Evolutionary conservation across 1,140 invertebrate species (phyloP).

Genomic region (Drosophila ironensis): DNA sequence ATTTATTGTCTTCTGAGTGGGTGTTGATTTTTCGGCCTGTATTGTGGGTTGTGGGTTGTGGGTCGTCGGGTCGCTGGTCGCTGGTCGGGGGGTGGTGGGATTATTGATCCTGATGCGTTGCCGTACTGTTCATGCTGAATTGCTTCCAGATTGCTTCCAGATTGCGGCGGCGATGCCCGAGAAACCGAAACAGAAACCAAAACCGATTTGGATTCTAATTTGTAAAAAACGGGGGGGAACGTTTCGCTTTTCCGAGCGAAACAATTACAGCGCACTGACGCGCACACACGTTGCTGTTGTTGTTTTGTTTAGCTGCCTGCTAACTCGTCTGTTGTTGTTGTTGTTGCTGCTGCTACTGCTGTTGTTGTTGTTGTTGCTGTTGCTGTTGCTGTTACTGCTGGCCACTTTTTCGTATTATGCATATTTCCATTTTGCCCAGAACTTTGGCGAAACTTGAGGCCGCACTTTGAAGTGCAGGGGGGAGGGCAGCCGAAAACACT

Average conservation of each 20-base stretch:
- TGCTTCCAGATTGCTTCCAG: constrained; percentile 18
- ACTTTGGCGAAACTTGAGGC: constrained; percentile 31
- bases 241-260: constrained; percentile 4
- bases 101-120: constrained; percentile 3
- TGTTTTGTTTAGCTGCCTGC: not conserved
- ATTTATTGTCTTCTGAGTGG: not conserved
- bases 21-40: no score
- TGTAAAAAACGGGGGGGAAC: no score
- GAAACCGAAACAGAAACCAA: constrained; percentile 13
- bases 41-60: no score
- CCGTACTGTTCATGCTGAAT: no score
- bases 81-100: constrained; percentile 19
- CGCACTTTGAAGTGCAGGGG: no score
- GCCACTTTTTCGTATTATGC: constrained; percentile 68
- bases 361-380: constrained; percentile 49
- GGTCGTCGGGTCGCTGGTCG: no score
- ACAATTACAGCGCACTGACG: constrained; percentile 32
- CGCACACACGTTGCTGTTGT: constrained; percentile 15
- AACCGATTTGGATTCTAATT: constrained; percentile 55
- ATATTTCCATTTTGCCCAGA: constrained; percentile 57
- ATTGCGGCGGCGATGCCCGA: no score
- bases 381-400: constrained; percentile 49
- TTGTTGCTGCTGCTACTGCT: constrained; percentile 12
- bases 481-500: no score
- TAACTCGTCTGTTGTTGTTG: constrained; percentile 21